Conservation (phyloP, 2,797 vertebrate species). For the Chloroceryle inda region DNA sequence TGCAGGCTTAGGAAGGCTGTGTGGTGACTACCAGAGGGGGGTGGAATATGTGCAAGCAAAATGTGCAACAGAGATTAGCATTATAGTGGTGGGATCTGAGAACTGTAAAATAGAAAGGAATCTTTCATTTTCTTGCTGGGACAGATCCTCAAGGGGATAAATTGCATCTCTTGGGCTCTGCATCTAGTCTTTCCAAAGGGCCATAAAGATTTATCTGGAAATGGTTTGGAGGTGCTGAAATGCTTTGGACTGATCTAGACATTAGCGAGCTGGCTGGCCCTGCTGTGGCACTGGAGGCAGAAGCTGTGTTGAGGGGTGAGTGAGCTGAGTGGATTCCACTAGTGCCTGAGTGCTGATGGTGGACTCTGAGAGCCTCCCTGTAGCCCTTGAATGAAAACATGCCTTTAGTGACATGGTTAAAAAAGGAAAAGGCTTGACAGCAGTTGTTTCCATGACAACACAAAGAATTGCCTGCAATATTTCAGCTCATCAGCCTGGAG, state of each 20-base stretch:
- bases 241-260: rapidly evolving
- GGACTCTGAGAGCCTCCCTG: background rate
- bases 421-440: slow-evolving; percentile 53
- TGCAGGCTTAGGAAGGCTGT: slow-evolving; percentile 38
- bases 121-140: background rate
- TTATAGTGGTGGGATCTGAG: background rate
- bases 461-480: slow-evolving; percentile 69
- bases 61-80: background rate
- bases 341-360: background rate
- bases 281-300: background rate
- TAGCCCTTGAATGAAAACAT: slow-evolving; percentile 27
- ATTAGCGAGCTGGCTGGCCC: background rate
- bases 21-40: slow-evolving; percentile 14
- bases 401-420: slow-evolving; percentile 38
- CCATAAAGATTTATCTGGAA: background rate
- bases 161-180: background rate
- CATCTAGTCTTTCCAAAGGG: rapidly evolving
- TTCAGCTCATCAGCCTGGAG: slow-evolving; percentile 70
- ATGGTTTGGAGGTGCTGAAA: background rate
- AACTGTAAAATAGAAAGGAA: background rate
- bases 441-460: slow-evolving; percentile 78
- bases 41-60: background rate
- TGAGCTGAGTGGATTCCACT: background rate
- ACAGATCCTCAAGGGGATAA: background rate
- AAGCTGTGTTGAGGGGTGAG: background rate